A percentile compares a stretch with the other conserved stretches of the same genome.
Conservation (phyloP, 2,113 vertebrate genomes). For the Nicator chloris region DNA sequence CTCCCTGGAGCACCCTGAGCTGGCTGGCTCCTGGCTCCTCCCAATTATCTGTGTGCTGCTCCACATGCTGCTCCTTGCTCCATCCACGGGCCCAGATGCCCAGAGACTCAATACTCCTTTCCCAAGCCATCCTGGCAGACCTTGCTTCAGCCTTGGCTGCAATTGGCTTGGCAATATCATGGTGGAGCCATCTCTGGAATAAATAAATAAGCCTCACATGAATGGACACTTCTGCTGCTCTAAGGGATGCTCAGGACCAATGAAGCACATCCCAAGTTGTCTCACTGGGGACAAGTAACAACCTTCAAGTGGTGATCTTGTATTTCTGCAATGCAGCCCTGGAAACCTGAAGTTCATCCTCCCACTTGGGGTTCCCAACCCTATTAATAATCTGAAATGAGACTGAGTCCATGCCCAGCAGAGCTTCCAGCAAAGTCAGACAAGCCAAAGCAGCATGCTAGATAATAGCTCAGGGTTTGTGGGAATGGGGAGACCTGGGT, state of each 20-base stretch:
- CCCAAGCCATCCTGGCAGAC: not conserved
- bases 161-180: not conserved
- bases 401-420: not conserved
- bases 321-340: not conserved
- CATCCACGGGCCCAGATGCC: not conserved
- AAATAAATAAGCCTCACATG: not conserved
- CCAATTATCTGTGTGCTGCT: not conserved
- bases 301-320: not conserved
- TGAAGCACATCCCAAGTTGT: not conserved
- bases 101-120: not conserved
- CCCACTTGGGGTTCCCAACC: not conserved
- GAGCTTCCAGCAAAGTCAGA: not conserved
- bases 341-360: not conserved
- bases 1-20: fast-evolving
- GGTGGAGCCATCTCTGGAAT: not conserved
- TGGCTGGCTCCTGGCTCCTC: not conserved
- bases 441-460: not conserved
- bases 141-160: not conserved
- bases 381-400: not conserved
- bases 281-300: not conserved
- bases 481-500: not conserved
- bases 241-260: fast-evolving
- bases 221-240: not conserved
- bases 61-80: not conserved
- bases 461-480: not conserved